Conservation (phyloP, 2,888 invertebrate species). For the Diogma glabrata region DNA sequence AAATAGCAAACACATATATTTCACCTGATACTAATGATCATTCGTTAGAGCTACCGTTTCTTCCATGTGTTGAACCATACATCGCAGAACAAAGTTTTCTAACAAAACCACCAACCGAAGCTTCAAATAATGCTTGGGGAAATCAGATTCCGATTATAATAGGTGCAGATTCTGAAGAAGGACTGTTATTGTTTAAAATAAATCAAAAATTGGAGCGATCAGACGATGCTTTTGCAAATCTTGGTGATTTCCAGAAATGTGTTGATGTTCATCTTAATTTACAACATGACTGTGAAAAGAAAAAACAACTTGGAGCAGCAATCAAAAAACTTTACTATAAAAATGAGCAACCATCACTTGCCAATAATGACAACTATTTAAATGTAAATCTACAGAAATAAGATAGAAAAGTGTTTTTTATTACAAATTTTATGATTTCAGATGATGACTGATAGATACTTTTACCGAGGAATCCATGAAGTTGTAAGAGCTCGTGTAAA, state of each 20-base stretch:
- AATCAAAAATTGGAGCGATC: no score
- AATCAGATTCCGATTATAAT: conserved; percentile 30
- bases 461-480: conserved; percentile 34
- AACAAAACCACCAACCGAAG: conserved; percentile 22
- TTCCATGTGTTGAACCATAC: conserved; percentile 33
- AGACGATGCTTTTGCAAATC: background rate
- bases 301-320: conserved; percentile 22
- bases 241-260: background rate
- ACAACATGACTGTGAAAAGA: no score
- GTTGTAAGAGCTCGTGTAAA: background rate
- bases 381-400: no score
- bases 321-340: conserved; percentile 29
- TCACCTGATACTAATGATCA: conserved; percentile 28
- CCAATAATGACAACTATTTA: no score
- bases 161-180: conserved; percentile 33
- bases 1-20: conserved; percentile 24
- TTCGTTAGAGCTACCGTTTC: conserved; percentile 27
- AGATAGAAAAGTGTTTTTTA: no score
- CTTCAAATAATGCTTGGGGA: conserved; percentile 30
- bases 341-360: conserved; percentile 20
- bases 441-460: conserved; percentile 30
- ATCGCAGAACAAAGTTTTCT: conserved; percentile 27
- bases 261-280: no score
- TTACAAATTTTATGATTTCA: no score
- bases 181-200: no score